Conservation (phyloP, 2,797 vertebrate genomes). For the Hippopotamyrus pictus region DNA sequence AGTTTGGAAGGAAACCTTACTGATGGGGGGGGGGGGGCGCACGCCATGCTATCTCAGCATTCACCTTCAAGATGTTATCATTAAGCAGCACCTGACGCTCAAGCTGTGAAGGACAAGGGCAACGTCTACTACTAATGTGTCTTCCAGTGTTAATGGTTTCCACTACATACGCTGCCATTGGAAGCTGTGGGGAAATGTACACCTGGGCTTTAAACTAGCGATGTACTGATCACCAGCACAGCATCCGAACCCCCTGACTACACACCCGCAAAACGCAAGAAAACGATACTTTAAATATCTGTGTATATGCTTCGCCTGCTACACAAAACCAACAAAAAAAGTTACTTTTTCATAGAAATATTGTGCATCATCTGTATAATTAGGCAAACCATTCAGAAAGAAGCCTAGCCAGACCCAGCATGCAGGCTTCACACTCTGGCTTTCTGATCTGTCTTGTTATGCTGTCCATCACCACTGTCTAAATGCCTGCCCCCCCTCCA, state of each 20-base stretch:
- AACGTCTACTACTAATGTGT: background rate
- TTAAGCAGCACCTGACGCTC: conserved; percentile 27
- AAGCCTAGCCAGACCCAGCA: background rate
- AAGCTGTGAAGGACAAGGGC: background rate
- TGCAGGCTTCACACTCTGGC: background rate
- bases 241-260: background rate
- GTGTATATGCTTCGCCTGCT: conserved; percentile 22
- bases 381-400: background rate
- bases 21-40: conserved; percentile 7
- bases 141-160: background rate
- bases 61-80: conserved; percentile 37
- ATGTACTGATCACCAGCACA: background rate
- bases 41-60: conserved; percentile 28
- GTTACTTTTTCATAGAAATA: background rate
- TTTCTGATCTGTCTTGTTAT: background rate
- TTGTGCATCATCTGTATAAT: background rate
- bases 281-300: conserved; percentile 16
- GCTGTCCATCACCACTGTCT: background rate
- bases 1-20: background rate
- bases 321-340: background rate
- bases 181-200: background rate
- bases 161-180: background rate
- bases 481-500: background rate
- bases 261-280: background rate
- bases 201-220: background rate